Evolutionary conservation across 2,113 vertebrate species (phyloP).

Genomic region (Arenaria interpres): DNA sequence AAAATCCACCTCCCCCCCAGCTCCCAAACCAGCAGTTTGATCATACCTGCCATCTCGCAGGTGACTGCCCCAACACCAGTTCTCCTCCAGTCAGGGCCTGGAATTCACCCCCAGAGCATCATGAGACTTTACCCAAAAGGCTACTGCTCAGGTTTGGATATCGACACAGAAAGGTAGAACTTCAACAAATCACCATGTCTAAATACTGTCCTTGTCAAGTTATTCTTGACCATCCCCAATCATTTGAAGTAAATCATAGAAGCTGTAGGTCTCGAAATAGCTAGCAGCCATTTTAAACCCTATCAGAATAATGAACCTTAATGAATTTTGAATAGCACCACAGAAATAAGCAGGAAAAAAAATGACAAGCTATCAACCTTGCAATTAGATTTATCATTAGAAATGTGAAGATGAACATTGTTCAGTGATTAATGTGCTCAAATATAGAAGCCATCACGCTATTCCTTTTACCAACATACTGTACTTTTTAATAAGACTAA

Average conservation of each 20-base stretch:
- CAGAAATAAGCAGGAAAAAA: not conserved
- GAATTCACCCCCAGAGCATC: not conserved
- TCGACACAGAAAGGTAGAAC: not conserved
- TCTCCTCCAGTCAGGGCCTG: not conserved
- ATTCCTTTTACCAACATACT: not conserved
- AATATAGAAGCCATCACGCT: constrained; percentile 14
- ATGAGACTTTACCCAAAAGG: not conserved
- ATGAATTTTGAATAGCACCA: constrained; percentile 7
- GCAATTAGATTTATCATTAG: constrained; percentile 34
- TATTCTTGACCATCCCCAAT: not conserved
- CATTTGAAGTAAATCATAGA: not conserved
- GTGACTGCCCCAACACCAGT: not conserved
- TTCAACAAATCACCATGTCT: not conserved
- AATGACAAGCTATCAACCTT: not conserved
- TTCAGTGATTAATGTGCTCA: not conserved
- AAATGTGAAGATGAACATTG: not conserved
- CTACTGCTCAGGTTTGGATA: not conserved
- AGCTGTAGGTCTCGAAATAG: not conserved
- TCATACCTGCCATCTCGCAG: accelerated
- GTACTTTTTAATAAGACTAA: not conserved
- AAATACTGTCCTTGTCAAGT: not conserved
- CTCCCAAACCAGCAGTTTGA: not conserved
- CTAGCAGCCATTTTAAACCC: not conserved
- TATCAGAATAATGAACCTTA: not conserved
- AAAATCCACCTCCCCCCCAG: not conserved